phyloP scores from a whole-genome alignment of 2,888 invertebrate species.

The Neoascia interrupta region DNA sequence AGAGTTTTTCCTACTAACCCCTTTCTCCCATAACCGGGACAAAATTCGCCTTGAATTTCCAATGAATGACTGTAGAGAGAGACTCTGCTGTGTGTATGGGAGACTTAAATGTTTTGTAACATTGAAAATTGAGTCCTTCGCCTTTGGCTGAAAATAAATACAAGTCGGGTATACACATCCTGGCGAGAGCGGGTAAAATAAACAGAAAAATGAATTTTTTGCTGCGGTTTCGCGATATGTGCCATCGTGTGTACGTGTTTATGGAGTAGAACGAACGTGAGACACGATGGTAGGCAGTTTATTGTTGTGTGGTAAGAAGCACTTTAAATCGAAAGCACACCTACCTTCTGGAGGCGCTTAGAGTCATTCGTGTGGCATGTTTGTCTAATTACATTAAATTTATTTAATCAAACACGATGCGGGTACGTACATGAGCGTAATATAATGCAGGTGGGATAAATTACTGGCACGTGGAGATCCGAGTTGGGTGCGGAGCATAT shows the following conservation, averaged over 20 bases:
- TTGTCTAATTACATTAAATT: conserved; percentile 46
- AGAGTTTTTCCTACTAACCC: background rate
- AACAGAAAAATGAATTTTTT: conserved; percentile 12
- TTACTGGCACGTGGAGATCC: conserved; percentile 23
- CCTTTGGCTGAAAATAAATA: too few relatives aligned
- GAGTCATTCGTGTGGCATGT: conserved; percentile 20
- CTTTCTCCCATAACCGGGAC: background rate
- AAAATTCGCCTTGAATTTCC: background rate
- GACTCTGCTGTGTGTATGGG: background rate
- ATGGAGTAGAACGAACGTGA: conserved; percentile 43
- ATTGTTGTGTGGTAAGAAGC: conserved; percentile 29
- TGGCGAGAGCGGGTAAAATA: conserved; percentile 1
- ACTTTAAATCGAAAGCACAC: conserved; percentile 27
- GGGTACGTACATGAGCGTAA: background rate
- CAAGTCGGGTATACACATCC: too few relatives aligned
- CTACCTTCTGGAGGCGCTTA: background rate
- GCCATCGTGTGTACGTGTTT: conserved; percentile 31
- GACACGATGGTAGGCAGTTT: conserved; percentile 11
- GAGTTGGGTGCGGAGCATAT: too few relatives aligned
- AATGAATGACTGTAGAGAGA: too few relatives aligned
- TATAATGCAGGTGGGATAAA: conserved; percentile 16
- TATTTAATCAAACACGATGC: conserved; percentile 32
- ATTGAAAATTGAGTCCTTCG: conserved; percentile 50
- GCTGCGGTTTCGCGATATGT: conserved; percentile 21
- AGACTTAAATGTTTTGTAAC: conserved; percentile 38